These are phyloP conservation scores for Cabera pusaria DNA, from an alignment of 2,888 invertebrate genomes.

Conservation along the genomic window DNA sequence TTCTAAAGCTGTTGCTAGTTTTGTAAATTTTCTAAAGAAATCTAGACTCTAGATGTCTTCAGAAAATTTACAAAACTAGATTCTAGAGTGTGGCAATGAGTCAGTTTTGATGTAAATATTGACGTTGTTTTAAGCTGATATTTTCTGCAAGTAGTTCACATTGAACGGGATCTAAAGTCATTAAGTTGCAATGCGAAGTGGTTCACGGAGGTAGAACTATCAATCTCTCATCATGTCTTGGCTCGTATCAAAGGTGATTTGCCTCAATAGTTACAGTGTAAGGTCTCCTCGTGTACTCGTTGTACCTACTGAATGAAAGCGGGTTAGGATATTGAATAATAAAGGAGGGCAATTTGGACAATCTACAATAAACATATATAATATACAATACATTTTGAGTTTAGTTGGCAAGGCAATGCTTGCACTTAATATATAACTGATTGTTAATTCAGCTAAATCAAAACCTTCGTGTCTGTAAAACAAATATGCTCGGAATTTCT, in stretches of 20 bases:
- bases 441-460: too few relatives aligned
- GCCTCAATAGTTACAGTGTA: conserved; percentile 36
- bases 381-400: too few relatives aligned
- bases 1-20: conserved; percentile 1
- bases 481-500: too few relatives aligned
- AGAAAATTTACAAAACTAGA: too few relatives aligned
- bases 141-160: conserved; percentile 19
- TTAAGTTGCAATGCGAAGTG: conserved; percentile 21
- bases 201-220: conserved; percentile 28
- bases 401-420: too few relatives aligned
- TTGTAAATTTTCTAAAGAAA: conserved; percentile 21
- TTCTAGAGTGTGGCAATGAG: conserved; percentile 11
- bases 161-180: conserved; percentile 26
- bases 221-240: conserved; percentile 39
- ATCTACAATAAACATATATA: too few relatives aligned
- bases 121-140: conserved; percentile 7
- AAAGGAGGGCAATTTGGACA: conserved; percentile 23
- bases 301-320: conserved; percentile 39
- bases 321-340: conserved; percentile 39
- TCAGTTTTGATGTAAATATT: conserved; percentile 14
- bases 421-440: too few relatives aligned
- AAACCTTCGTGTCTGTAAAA: too few relatives aligned
- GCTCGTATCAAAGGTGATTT: conserved; percentile 40
- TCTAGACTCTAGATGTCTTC: too few relatives aligned
- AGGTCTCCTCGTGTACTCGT: conserved; percentile 35